phyloP scores from a whole-genome alignment of 2,113 vertebrate genomes.

The Sprattus sprattus region DNA sequence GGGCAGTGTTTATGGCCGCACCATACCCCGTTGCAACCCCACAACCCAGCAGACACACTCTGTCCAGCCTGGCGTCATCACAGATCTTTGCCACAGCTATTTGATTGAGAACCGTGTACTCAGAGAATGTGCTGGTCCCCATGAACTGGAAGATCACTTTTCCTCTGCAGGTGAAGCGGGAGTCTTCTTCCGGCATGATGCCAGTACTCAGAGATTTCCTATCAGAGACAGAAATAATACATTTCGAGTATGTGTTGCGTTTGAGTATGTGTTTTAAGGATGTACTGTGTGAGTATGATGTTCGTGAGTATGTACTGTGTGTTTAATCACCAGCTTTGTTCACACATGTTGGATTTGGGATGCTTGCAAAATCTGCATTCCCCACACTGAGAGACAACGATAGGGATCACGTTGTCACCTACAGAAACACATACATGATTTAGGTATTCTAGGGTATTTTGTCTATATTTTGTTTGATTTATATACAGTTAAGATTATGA shows the following conservation, averaged over 20 bases:
- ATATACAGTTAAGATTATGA: too few species aligned
- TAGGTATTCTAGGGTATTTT: not conserved
- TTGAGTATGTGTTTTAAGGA: too few species aligned
- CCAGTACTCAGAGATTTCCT: constrained; percentile 53
- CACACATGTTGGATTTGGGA: constrained; percentile 77
- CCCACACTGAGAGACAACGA: constrained; percentile 76
- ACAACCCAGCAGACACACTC: constrained; percentile 78
- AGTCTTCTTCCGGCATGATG: constrained; percentile 67
- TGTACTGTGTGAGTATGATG: not conserved
- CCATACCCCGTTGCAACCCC: constrained; percentile 81
- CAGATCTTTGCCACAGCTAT: constrained; percentile 71
- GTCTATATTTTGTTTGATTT: too few species aligned
- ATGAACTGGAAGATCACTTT: constrained; percentile 74
- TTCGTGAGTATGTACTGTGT: not conserved
- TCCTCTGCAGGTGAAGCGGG: constrained; percentile 77
- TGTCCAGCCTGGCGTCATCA: constrained; percentile 75
- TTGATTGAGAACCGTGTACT: constrained; percentile 81
- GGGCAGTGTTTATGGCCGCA: constrained; percentile 79
- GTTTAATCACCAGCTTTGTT: constrained; percentile 68
- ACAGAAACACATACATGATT: constrained; percentile 27
- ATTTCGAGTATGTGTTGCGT: too few species aligned
- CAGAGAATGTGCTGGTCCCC: constrained; percentile 79
- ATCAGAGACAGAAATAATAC: not conserved
- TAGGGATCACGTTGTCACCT: constrained; percentile 85
- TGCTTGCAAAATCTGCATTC: constrained; percentile 76